These are phyloP conservation scores for Epistrophella euchroma DNA, from an alignment of 2,888 invertebrate genomes.

Conservation along the genomic window DNA sequence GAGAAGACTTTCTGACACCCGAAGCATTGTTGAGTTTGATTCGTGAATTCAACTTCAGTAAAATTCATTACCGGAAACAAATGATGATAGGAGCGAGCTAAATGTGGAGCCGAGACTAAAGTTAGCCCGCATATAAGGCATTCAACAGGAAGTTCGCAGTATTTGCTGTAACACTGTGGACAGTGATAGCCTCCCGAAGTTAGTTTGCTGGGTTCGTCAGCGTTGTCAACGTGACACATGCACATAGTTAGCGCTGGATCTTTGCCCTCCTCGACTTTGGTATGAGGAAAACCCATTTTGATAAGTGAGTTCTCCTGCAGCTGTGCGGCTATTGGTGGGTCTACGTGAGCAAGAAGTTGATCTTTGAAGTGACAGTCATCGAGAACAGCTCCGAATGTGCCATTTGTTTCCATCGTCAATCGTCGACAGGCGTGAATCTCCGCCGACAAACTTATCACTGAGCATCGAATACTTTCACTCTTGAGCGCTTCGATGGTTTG, in stretches of 20 bases:
- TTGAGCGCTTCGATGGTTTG: slow-evolving; percentile 91
- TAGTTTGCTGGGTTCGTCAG: slow-evolving; percentile 88
- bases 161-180: slow-evolving; percentile 98
- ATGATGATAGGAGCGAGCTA: slow-evolving; percentile 98
- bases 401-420: slow-evolving; percentile 93
- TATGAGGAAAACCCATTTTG: slow-evolving; percentile 98
- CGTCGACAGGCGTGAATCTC: slow-evolving; percentile 96
- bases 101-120: slow-evolving; percentile 98
- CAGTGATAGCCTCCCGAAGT: slow-evolving; percentile 93
- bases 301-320: slow-evolving; percentile 91
- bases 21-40: slow-evolving; percentile 87
- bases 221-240: slow-evolving; percentile 95
- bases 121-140: slow-evolving; percentile 98
- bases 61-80: slow-evolving; percentile 96
- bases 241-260: slow-evolving; percentile 92
- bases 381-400: slow-evolving; percentile 93
- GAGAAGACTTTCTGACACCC: slow-evolving; percentile 90
- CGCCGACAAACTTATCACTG: slow-evolving; percentile 97
- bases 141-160: slow-evolving; percentile 98
- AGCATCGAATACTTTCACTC: slow-evolving; percentile 93
- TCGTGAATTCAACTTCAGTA: slow-evolving; percentile 88
- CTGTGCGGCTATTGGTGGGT: slow-evolving; percentile 90
- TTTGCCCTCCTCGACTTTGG: slow-evolving; percentile 86
- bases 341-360: slow-evolving; percentile 87
- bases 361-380: slow-evolving; percentile 92